A percentile compares a stretch with the other conserved stretches of the same genome.
phyloP scores from a whole-genome alignment of 2,797 vertebrate species.

The Capromys pilorides region DNA sequence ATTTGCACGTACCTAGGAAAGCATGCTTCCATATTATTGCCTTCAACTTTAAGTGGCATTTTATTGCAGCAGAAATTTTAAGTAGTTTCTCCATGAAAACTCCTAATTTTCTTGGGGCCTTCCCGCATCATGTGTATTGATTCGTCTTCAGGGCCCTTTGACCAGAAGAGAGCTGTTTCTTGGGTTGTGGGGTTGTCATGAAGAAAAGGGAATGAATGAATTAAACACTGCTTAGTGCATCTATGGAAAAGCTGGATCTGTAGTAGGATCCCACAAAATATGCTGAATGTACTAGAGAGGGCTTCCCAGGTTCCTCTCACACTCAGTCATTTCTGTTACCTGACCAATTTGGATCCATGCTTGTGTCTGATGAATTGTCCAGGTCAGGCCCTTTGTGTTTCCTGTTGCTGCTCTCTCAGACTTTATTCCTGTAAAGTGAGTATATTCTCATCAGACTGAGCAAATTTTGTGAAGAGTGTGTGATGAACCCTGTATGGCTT shows the following conservation, averaged over 20 bases:
- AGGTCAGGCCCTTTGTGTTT: neutral
- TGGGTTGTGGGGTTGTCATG: neutral
- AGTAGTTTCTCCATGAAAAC: neutral
- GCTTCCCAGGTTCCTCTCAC: neutral
- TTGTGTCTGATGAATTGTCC: neutral
- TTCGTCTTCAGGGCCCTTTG: neutral
- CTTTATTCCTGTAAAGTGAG: neutral
- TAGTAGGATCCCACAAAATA: neutral
- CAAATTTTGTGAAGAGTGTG: neutral
- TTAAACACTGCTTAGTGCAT: neutral
- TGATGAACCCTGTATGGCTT: neutral
- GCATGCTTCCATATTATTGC: slow-evolving; percentile 17
- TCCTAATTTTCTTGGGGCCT: neutral
- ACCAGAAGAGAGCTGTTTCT: slow-evolving; percentile 12
- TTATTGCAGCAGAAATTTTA: neutral
- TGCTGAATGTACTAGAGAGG: neutral
- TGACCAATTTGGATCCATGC: neutral
- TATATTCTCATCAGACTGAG: neutral
- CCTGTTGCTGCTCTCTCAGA: neutral
- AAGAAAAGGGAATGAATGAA: neutral
- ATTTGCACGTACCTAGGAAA: slow-evolving; percentile 50
- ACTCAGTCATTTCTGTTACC: neutral
- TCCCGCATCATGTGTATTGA: neutral
- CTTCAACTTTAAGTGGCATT: neutral
- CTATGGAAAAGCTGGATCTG: neutral